Evolutionary conservation across 2,888 invertebrate species (phyloP).

Genomic region (Hoplodrina ambigua): DNA sequence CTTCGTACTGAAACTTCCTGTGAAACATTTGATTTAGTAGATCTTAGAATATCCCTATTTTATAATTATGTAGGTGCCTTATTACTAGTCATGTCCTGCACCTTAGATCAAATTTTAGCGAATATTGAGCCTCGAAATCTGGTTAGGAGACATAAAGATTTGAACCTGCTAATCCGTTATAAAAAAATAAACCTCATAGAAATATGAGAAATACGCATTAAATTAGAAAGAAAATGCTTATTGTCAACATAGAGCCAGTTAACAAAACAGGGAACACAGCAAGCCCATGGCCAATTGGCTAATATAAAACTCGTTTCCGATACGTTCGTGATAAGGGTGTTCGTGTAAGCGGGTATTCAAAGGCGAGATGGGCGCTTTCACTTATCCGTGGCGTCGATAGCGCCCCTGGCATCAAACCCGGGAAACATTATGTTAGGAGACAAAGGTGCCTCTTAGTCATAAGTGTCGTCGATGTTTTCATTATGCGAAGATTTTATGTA

Average conservation of each 20-base stretch:
- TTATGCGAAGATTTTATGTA: slow-evolving; percentile 43
- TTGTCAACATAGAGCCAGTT: slow-evolving; percentile 38
- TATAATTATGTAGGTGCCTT: too few relatives aligned
- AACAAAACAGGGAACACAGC: slow-evolving; percentile 43
- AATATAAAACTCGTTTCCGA: slow-evolving; percentile 63
- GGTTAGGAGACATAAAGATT: not conserved
- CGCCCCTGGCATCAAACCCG: slow-evolving; percentile 61
- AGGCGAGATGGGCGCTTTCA: slow-evolving; percentile 68
- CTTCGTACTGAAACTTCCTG: not conserved
- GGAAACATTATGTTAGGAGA: slow-evolving; percentile 50
- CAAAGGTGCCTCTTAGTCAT: slow-evolving; percentile 55
- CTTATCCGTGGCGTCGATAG: slow-evolving; percentile 67
- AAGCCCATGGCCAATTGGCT: slow-evolving; percentile 50
- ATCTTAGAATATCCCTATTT: too few relatives aligned
- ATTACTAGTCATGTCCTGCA: not conserved
- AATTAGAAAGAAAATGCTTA: slow-evolving; percentile 5
- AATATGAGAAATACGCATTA: not conserved
- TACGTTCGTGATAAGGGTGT: slow-evolving; percentile 67
- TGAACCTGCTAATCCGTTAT: not conserved
- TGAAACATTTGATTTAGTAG: too few relatives aligned
- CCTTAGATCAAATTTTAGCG: not conserved
- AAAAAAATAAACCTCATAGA: not conserved
- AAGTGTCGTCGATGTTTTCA: slow-evolving; percentile 54
- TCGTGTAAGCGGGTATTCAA: slow-evolving; percentile 67
- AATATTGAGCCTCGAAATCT: not conserved